A percentile compares a stretch with the other conserved stretches of the same genome.
Evolutionary conservation across 1,140 invertebrate genomes (phyloP).

Genomic region (Orchestia grillus): DNA sequence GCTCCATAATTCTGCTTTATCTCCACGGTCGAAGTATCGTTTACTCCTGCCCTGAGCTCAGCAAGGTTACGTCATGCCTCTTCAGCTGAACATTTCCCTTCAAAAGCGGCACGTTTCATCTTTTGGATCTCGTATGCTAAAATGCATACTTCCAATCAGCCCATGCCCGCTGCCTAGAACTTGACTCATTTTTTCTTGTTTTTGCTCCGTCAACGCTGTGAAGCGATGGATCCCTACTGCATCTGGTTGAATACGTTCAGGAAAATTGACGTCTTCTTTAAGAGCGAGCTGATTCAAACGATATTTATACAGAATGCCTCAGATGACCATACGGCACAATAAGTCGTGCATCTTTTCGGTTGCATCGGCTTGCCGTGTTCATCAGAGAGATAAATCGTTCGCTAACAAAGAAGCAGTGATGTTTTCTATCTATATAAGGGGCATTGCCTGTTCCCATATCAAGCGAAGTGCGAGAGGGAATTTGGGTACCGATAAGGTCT

Average conservation of each 20-base stretch:
- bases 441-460: background rate
- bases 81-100: background rate
- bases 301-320: background rate
- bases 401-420: background rate
- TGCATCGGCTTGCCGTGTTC: background rate
- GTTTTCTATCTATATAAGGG: background rate
- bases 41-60: background rate
- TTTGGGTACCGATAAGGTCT: background rate
- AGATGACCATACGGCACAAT: background rate
- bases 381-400: background rate
- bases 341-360: background rate
- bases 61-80: background rate
- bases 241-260: background rate
- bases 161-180: background rate
- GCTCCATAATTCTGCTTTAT: background rate
- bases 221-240: background rate
- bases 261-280: background rate
- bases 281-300: background rate
- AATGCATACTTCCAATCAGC: background rate
- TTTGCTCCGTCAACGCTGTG: background rate
- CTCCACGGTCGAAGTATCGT: background rate
- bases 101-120: conserved; percentile 22
- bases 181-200: background rate
- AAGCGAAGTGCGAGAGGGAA: background rate
- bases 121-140: background rate